Conservation (phyloP, 2,888 invertebrate species). For the Terebella lapidaria region DNA sequence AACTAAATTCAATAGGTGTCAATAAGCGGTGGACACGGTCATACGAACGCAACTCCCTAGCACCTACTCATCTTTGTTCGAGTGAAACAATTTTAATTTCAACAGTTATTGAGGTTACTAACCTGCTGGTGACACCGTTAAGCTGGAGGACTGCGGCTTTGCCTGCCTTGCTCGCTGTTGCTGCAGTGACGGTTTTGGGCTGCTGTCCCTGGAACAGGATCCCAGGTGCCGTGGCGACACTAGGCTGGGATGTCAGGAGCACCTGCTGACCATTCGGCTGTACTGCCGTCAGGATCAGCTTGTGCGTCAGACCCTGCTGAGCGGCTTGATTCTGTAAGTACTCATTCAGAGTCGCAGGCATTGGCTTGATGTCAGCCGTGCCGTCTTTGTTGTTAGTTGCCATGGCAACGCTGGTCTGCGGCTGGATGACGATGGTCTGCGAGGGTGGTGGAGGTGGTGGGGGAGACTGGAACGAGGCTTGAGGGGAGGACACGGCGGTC, state of each 20-base stretch:
- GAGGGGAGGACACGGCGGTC: not conserved
- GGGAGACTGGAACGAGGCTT: not conserved
- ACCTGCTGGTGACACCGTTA: not conserved
- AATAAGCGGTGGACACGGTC: too few species aligned
- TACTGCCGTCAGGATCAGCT: not conserved
- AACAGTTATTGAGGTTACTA: not conserved
- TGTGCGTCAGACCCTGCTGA: not conserved
- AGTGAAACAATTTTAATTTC: too few species aligned
- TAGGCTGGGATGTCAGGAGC: not conserved
- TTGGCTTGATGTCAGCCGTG: not conserved
- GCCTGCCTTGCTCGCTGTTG: not conserved
- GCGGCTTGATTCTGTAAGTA: not conserved
- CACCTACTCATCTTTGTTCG: too few species aligned
- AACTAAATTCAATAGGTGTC: too few species aligned
- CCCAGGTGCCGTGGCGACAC: too few species aligned
- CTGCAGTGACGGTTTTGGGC: too few species aligned
- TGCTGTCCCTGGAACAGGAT: too few species aligned
- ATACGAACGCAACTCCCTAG: too few species aligned
- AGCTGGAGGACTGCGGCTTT: not conserved
- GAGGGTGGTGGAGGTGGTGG: not conserved
- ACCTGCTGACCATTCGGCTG: not conserved
- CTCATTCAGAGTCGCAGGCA: not conserved
- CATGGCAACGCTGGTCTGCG: not conserved
- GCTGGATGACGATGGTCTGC: not conserved
- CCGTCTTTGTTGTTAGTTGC: too few species aligned